Evolutionary conservation across 2,888 invertebrate genomes (phyloP), one percentile per base, ranked within the genome.

Genomic region (Mesodorylaimus sp.): DNA sequence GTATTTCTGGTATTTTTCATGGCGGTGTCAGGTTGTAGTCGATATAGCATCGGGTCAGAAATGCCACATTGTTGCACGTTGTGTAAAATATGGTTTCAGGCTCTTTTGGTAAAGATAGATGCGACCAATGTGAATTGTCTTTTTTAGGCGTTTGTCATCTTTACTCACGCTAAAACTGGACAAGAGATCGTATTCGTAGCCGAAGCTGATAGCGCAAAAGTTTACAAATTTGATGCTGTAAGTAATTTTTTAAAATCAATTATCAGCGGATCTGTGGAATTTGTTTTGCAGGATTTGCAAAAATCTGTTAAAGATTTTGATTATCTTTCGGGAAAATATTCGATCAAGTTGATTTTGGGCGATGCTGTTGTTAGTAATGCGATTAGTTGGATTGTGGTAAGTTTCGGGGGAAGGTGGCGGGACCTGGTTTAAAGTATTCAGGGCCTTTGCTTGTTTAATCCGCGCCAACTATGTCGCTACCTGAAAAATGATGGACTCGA

Each of bases 101-200:
- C 5, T 16, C 21, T 24, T 47, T n/a, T 26, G 16, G 16, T 21
- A 10, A 23, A 29, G n/a, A n/a, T n/a, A n/a, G n/a, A n/a, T n/a
- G n/a, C n/a, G n/a, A n/a, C n/a, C 16, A 45, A n/a, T 25, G 16
- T n/a, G n/a, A n/a, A 21, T 38, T 53, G 27, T 51, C 53, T 83
- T 42, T 84, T 85, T 66, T 86, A 88, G 69, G 83, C 84, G 0
- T 91, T 91, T 68, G 77, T 89, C 26, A 76, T 83, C 45, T 74
- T 91, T 42, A 76, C 76, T 37, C 77, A 81, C 58, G 70, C 71
- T 19, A 61, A 65, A 46, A 74, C 74, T 0, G 73, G 75, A n/a
- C 78, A 79, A 53, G 95, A 95, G 73, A 82, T 88, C 45, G 79
- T 89, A 60, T 93, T 87, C 67, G 83, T 95, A 2, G 86, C 91